These are phyloP conservation scores for Aphidius gifuensis DNA, from an alignment of 1,140 invertebrate species.

Conservation along the genomic window DNA sequence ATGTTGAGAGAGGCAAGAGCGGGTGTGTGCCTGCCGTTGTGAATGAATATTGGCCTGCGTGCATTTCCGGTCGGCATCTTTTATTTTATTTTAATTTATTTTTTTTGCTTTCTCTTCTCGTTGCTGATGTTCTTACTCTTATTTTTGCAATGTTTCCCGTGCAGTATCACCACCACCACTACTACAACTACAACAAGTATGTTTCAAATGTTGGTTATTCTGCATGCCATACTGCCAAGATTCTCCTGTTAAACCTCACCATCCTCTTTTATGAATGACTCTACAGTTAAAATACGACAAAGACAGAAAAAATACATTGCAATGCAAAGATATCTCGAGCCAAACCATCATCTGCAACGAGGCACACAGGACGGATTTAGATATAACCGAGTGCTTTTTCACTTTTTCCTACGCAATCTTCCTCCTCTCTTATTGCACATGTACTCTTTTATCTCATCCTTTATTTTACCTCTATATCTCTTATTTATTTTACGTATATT, in stretches of 20 bases:
- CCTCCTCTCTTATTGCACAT: background rate
- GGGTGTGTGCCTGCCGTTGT: constrained; percentile 35
- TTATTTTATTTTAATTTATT: constrained; percentile 21
- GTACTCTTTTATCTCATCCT: constrained; percentile 1
- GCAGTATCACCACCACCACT: background rate
- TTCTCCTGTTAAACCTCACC: constrained; percentile 9
- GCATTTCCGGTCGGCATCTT: constrained; percentile 46
- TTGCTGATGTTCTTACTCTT: constrained; percentile 13
- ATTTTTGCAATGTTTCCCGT: constrained; percentile 12
- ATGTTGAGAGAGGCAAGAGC: background rate
- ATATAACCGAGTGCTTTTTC: constrained; percentile 25
- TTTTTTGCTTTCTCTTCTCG: constrained; percentile 14
- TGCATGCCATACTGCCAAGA: background rate
- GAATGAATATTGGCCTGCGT: constrained; percentile 54
- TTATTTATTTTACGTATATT: constrained; percentile 4
- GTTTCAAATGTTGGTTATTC: constrained; percentile 1
- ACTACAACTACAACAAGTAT: constrained; percentile 15
- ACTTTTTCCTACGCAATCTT: constrained; percentile 12
- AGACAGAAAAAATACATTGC: constrained; percentile 7
- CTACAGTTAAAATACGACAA: constrained; percentile 22
- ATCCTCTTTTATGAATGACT: constrained; percentile 42
- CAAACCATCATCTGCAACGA: constrained; percentile 27
- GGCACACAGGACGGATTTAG: constrained; percentile 44
- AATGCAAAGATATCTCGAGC: constrained; percentile 19
- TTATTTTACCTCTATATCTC: constrained; percentile 29